Conservation (phyloP, 2,113 vertebrate genomes). For the Megaceryle maxima region DNA sequence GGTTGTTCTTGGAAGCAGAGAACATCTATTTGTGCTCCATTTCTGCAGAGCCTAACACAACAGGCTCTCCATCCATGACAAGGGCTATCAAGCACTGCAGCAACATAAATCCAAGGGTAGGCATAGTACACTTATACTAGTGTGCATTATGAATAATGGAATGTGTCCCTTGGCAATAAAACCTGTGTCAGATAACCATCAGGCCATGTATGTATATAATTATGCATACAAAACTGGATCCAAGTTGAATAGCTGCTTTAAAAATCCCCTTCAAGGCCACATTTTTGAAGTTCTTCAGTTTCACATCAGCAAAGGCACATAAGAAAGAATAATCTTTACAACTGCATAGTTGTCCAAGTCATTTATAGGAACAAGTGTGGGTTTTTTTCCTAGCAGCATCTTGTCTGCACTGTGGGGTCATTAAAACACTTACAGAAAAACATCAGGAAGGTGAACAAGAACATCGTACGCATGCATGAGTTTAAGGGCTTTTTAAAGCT, state of each 20-base stretch:
- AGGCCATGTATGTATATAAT: background rate
- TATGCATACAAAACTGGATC: background rate
- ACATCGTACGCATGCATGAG: background rate
- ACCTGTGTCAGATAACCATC: background rate
- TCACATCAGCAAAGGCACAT: background rate
- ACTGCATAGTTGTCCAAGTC: background rate
- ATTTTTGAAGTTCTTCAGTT: background rate
- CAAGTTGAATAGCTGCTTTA: conserved; percentile 8
- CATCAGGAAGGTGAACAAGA: background rate
- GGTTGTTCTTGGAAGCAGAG: background rate
- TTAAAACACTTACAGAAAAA: background rate
- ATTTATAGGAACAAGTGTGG: background rate
- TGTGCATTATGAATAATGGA: background rate
- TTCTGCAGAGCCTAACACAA: background rate
- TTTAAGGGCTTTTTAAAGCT: background rate
- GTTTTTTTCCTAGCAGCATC: background rate
- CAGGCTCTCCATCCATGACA: background rate
- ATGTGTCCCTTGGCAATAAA: conserved; percentile 31
- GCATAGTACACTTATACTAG: background rate
- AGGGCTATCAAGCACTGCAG: background rate
- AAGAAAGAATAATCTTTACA: background rate
- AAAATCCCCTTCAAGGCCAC: background rate
- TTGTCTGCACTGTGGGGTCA: background rate
- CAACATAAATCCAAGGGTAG: background rate
- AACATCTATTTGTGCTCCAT: background rate